Percentiles rank a stretch among this genome's conserved stretches.
Conservation (phyloP, 2,797 vertebrate genomes). For the Spatula clypeata region DNA sequence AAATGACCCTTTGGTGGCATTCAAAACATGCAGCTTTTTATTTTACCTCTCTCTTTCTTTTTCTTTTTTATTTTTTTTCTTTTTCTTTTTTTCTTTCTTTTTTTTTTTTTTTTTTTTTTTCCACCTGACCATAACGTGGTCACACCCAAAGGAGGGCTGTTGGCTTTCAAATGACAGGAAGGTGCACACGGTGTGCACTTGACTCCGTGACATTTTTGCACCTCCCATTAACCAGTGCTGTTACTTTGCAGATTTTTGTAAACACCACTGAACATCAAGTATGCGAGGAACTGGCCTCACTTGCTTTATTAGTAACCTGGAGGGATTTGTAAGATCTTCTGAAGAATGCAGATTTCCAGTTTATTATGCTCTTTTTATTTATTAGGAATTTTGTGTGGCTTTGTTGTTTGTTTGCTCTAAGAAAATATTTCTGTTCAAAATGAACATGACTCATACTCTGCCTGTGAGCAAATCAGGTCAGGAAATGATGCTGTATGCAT, state of each 20-base stretch:
- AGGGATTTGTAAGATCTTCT: not conserved
- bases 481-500: not conserved
- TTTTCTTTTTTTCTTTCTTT: too few species aligned
- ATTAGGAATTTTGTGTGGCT: not conserved
- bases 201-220: not conserved
- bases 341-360: not conserved
- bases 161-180: not conserved
- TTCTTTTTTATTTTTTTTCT: not conserved
- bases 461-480: not conserved
- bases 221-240: not conserved
- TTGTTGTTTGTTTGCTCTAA: not conserved
- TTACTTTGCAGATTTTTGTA: not conserved
- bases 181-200: not conserved
- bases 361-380: not conserved
- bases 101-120: rapidly evolving
- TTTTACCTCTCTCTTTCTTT: not conserved
- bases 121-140: not conserved
- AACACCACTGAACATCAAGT: not conserved
- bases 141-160: not conserved
- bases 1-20: not conserved
- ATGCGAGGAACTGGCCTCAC: not conserved
- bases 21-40: not conserved
- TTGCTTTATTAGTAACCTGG: not conserved
- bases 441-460: not conserved
- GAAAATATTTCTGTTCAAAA: not conserved